Conservation (phyloP, 2,888 invertebrate genomes). For the Melieria picta region DNA sequence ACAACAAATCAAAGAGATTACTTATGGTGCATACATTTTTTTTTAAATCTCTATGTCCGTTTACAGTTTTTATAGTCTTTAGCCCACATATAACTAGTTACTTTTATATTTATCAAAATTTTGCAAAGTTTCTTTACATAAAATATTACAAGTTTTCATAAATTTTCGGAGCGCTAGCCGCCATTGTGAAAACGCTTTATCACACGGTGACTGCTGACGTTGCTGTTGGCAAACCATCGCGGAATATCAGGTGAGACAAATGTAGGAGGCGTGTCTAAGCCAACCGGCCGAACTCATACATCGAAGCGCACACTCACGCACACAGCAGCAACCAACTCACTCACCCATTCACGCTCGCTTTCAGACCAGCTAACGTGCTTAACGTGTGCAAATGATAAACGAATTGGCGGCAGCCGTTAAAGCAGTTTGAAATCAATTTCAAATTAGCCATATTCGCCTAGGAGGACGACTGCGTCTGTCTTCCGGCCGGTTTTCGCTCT, state of each 20-base stretch:
- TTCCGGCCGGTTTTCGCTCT: no score
- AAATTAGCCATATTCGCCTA: conserved; percentile 53
- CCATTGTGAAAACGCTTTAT: no score
- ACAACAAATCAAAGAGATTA: no score
- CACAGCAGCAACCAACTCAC: not conserved
- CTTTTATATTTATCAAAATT: no score
- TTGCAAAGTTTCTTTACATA: no score
- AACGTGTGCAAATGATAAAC: conserved; percentile 41
- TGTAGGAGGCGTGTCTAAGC: conserved; percentile 52
- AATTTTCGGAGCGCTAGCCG: no score
- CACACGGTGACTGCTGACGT: no score
- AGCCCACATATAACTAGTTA: no score
- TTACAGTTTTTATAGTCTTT: no score
- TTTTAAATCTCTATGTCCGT: no score
- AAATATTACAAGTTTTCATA: no score
- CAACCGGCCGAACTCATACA: conserved; percentile 30
- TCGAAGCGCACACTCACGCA: conserved; percentile 18
- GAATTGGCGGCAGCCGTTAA: conserved; percentile 55
- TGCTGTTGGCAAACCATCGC: not conserved
- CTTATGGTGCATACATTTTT: no score
- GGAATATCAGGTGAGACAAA: not conserved
- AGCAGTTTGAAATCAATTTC: conserved; percentile 44
- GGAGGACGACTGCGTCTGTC: conserved; percentile 45
- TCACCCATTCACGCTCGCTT: conserved; percentile 17
- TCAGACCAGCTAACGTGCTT: not conserved